These are phyloP conservation scores for Cenopis cana DNA, from an alignment of 2,888 invertebrate genomes.

Conservation along the genomic window DNA sequence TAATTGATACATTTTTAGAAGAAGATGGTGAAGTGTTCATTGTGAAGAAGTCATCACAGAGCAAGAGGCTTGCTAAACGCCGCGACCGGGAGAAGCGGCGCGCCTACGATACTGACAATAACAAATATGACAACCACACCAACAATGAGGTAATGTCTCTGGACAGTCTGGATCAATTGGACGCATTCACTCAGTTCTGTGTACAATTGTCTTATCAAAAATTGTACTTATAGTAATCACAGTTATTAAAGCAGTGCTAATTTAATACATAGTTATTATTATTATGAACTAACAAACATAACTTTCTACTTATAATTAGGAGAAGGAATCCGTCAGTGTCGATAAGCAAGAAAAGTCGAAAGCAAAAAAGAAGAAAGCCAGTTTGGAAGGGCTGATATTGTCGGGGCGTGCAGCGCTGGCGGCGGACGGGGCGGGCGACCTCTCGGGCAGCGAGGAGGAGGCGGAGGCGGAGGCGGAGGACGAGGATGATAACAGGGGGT, in stretches of 20 bases:
- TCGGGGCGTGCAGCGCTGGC: slow-evolving; percentile 93
- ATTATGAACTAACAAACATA: background rate
- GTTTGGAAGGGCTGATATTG: slow-evolving; percentile 87
- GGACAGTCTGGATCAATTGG: background rate
- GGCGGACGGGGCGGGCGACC: slow-evolving; percentile 89
- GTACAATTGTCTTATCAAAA: background rate
- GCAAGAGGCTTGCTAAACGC: slow-evolving; percentile 94
- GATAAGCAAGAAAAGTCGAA: slow-evolving; percentile 56
- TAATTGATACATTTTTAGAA: slow-evolving; percentile 77
- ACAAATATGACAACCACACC: slow-evolving; percentile 72
- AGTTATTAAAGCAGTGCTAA: background rate
- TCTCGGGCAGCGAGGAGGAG: slow-evolving; percentile 84
- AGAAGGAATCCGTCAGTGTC: slow-evolving; percentile 53
- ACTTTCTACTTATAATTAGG: slow-evolving; percentile 53
- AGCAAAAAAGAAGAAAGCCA: slow-evolving; percentile 68
- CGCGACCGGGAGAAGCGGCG: slow-evolving; percentile 89
- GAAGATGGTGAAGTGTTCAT: slow-evolving; percentile 95
- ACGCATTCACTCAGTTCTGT: background rate
- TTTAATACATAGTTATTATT: background rate
- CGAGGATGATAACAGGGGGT: slow-evolving; percentile 71
- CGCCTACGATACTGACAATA: slow-evolving; percentile 70
- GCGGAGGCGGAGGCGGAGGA: slow-evolving; percentile 75
- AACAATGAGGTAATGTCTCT: slow-evolving; percentile 64
- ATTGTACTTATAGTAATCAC: background rate
- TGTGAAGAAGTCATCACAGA: slow-evolving; percentile 97